Conservation (phyloP, 2,797 vertebrate genomes). For the Coregonus ussuriensis region DNA sequence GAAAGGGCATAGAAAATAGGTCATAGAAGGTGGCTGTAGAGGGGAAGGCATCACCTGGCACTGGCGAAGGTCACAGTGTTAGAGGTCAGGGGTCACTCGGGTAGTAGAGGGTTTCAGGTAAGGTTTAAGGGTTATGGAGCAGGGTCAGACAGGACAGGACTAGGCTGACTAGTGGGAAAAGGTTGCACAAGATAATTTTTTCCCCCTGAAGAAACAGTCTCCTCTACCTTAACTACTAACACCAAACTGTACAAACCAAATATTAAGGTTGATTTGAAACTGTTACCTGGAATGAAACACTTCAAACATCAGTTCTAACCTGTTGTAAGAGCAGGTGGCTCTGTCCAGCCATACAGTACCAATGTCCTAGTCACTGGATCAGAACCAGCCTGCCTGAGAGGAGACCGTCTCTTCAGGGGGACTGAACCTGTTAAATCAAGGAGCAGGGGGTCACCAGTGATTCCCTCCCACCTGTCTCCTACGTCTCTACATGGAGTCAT, state of each 20-base stretch:
- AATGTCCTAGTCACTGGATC: background rate
- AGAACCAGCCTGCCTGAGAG: background rate
- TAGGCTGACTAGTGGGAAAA: background rate
- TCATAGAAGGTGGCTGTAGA: constrained; percentile 73
- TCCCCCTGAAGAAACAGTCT: background rate
- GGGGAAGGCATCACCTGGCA: background rate
- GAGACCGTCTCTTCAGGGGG: constrained; percentile 1
- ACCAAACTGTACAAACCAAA: background rate
- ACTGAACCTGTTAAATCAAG: background rate
- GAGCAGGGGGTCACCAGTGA: constrained; percentile 10
- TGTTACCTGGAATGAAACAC: too few species aligned
- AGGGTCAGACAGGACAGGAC: constrained; percentile 77
- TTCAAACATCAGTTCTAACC: too few species aligned
- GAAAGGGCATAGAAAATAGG: constrained; percentile 64
- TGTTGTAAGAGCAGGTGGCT: too few species aligned
- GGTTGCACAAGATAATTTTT: background rate
- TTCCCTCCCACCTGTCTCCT: constrained; percentile 5
- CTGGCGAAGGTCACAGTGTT: background rate
- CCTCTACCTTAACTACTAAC: background rate
- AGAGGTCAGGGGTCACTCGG: background rate
- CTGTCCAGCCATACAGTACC: too few species aligned
- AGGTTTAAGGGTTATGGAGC: constrained; percentile 53
- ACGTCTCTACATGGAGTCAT: too few species aligned
- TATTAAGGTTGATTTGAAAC: background rate
- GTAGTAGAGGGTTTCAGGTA: background rate